Conservation (phyloP, 2,113 vertebrate species). For the Gymnocephalus cernua region DNA sequence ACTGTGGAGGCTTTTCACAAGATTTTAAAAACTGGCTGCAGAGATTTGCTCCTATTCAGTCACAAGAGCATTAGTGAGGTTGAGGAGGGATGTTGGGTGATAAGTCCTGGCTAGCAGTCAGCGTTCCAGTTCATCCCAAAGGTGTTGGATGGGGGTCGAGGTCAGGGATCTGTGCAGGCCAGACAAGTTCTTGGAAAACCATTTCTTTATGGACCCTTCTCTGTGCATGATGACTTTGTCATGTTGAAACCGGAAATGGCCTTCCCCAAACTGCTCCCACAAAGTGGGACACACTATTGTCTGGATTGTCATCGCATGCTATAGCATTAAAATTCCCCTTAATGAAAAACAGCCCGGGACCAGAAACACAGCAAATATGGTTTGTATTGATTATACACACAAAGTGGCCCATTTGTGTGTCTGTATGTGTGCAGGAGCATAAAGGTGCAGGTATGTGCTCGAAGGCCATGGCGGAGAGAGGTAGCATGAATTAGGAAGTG, state of each 20-base stretch:
- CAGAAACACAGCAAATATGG: constrained; percentile 27
- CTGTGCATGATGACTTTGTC: background rate
- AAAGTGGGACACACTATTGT: constrained; percentile 1
- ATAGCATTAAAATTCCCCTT: constrained; percentile 22
- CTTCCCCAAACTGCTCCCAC: constrained; percentile 12
- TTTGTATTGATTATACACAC: constrained; percentile 52
- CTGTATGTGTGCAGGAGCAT: background rate
- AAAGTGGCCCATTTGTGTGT: constrained; percentile 39
- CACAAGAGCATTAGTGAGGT: background rate
- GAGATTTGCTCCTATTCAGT: background rate
- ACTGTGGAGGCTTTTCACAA: background rate
- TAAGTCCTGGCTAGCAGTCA: background rate
- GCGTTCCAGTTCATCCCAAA: background rate
- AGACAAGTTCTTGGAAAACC: background rate
- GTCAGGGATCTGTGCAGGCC: background rate
- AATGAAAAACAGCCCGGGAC: constrained; percentile 46
- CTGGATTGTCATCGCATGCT: constrained; percentile 8
- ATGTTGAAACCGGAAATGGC: background rate
- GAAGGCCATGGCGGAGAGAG: constrained; percentile 43
- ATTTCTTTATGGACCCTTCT: background rate
- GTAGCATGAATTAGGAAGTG: constrained; percentile 68
- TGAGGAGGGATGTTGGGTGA: background rate
- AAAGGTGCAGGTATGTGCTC: constrained; percentile 38
- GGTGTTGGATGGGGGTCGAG: background rate
- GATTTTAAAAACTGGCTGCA: constrained; percentile 1